Evolutionary conservation across 2,113 vertebrate genomes (phyloP).

Genomic region (Nibea albiflora): DNA sequence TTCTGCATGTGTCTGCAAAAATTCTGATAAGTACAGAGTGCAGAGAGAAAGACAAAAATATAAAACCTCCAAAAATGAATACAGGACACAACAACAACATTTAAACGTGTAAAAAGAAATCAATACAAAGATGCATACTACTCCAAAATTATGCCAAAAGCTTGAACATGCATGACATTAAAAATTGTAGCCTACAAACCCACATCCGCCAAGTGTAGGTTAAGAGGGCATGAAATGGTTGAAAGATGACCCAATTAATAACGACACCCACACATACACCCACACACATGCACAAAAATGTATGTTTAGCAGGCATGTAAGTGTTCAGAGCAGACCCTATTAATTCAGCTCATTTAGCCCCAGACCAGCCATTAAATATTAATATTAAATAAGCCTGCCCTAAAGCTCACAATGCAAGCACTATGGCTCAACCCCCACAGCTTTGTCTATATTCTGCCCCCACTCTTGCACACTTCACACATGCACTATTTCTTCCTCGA

Average conservation of each 20-base stretch:
- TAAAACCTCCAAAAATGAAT: constrained; percentile 15
- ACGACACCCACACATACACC: constrained; percentile 52
- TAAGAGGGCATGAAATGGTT: constrained; percentile 69
- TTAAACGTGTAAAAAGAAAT: background rate
- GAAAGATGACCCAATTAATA: constrained; percentile 78
- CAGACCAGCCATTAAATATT: constrained; percentile 81
- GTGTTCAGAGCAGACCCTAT: constrained; percentile 79
- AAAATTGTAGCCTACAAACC: constrained; percentile 50
- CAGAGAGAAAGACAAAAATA: constrained; percentile 24
- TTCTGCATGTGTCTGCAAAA: constrained; percentile 75
- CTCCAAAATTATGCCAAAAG: constrained; percentile 6
- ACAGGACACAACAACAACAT: background rate
- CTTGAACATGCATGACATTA: constrained; percentile 18
- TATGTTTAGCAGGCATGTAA: constrained; percentile 82
- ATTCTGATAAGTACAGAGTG: constrained; percentile 54
- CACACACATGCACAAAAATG: constrained; percentile 50
- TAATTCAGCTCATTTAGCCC: constrained; percentile 85
- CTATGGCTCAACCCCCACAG: constrained; percentile 58
- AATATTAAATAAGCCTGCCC: constrained; percentile 67
- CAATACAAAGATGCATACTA: background rate
- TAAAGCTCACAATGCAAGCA: constrained; percentile 70
- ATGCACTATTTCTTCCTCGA: constrained; percentile 17
- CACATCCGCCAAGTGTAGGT: constrained; percentile 42
- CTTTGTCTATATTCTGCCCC: constrained; percentile 35
- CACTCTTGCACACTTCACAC: background rate